Conservation (phyloP, 1,140 invertebrate genomes). For the Aphis gossypii region DNA sequence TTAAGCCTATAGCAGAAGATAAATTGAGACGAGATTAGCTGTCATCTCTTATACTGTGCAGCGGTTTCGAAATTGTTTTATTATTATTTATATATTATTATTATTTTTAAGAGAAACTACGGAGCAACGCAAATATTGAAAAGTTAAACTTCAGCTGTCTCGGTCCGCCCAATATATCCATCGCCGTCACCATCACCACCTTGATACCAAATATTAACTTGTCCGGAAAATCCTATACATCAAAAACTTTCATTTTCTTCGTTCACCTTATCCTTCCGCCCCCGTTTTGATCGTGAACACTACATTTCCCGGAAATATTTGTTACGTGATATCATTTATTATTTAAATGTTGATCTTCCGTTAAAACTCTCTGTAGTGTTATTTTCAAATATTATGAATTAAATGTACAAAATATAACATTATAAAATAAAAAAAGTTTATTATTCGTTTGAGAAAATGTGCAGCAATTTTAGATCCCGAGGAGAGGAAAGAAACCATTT, state of each 20-base stretch:
- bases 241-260: constrained; percentile 36
- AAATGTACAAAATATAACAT: neutral
- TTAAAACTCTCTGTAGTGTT: neutral
- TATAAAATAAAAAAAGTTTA: neutral
- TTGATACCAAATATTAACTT: constrained; percentile 40
- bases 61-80: constrained; percentile 43
- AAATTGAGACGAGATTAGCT: constrained; percentile 55
- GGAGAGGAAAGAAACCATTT: neutral
- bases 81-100: neutral
- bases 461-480: neutral
- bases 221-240: constrained; percentile 21
- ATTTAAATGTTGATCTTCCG: neutral
- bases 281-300: neutral
- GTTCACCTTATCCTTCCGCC: neutral
- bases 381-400: neutral
- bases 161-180: neutral
- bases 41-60: constrained; percentile 22
- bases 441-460: neutral
- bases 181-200: neutral
- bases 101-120: neutral
- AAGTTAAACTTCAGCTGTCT: constrained; percentile 29
- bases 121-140: neutral
- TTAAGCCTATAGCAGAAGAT: constrained; percentile 40
- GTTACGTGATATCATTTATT: constrained; percentile 8
- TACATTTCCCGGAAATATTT: neutral